Conservation (phyloP, 2,888 invertebrate genomes). For the Cheilosia impressa region DNA sequence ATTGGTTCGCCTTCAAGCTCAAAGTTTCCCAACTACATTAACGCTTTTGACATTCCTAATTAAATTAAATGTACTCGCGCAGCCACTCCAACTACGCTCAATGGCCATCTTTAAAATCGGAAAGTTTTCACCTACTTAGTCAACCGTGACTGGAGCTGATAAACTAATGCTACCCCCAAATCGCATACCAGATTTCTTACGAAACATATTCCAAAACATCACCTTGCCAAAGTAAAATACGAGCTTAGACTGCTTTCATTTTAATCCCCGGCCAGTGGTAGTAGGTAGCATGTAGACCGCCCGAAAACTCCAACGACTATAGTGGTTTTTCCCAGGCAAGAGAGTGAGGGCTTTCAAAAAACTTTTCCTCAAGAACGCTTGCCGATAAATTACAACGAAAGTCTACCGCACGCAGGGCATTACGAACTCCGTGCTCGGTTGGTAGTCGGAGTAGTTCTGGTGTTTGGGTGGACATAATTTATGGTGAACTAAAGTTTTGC, state of each 20-base stretch:
- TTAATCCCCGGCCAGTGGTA: neutral
- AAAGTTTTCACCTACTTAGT: conserved; percentile 53
- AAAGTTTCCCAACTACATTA: conserved; percentile 22
- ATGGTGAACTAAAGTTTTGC: conserved; percentile 81
- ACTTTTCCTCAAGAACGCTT: conserved; percentile 68
- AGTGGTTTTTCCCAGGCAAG: conserved; percentile 24
- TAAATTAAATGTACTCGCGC: conserved; percentile 37
- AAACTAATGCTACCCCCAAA: conserved; percentile 40
- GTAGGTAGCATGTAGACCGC: neutral
- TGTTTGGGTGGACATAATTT: conserved; percentile 75
- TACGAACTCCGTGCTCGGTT: conserved; percentile 62
- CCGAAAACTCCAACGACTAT: conserved; percentile 16
- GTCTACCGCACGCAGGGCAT: conserved; percentile 72
- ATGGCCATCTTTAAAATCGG: conserved; percentile 55
- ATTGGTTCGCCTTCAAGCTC: neutral
- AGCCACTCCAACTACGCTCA: conserved; percentile 11
- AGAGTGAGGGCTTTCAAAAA: conserved; percentile 42
- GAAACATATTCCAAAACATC: conserved; percentile 55
- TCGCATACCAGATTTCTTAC: neutral
- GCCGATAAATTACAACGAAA: conserved; percentile 74
- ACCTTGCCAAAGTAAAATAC: conserved; percentile 60
- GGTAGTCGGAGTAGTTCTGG: conserved; percentile 28
- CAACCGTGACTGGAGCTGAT: neutral
- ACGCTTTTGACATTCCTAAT: conserved; percentile 47
- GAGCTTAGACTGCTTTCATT: conserved; percentile 23